Evolutionary conservation across 2,113 vertebrate genomes (phyloP), one percentile per base, ranked within the genome.

Genomic region (Myiagra hebetior): DNA sequence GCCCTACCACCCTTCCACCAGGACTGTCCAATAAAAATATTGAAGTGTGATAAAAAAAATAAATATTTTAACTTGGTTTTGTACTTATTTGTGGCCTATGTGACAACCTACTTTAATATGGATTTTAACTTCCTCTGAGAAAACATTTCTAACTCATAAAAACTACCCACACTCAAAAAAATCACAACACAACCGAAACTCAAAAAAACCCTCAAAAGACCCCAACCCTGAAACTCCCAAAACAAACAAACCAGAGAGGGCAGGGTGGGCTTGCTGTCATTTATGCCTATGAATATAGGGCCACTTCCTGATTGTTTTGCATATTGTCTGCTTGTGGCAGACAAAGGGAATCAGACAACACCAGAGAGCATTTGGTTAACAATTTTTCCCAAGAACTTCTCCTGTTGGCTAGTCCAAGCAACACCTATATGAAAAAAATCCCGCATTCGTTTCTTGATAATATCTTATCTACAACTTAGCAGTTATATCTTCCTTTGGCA

Each of bases 361-460:
- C 7, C 15, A 69, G 21, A 11, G 11, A 69, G 15, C 33, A 81
- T 91, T 86, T 83, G 33, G 15, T 65, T 50, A 65, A 46, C 8
- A 57, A 14, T 57, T 64, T 81, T 75, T 46, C 30, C 42, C 39
- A 65, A 65, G 18, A 78, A 31, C 15, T 27, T 64, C 49, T 60
- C 20, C 44, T 39, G 17, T 26, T 35, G 62, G 11, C 24, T 53
- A 70, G 24, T 57, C 28, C 60, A 72, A 81, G 23, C 15, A 87
- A 68, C 2, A 13, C 1, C 18, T 52, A 7, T 10, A 21, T 37
- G 10, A 76, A 86, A 35, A 70, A 82, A 52, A 13, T 0, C 0
- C 13, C 13, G 3, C 14, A 8, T 23, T 20, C 16, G 7, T 33
- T 89, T 63, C 24, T 70, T 11, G 2, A 15, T 44, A 67, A 13